Conservation (phyloP, 2,888 invertebrate species). For the Rambutsinella grinnellia region DNA sequence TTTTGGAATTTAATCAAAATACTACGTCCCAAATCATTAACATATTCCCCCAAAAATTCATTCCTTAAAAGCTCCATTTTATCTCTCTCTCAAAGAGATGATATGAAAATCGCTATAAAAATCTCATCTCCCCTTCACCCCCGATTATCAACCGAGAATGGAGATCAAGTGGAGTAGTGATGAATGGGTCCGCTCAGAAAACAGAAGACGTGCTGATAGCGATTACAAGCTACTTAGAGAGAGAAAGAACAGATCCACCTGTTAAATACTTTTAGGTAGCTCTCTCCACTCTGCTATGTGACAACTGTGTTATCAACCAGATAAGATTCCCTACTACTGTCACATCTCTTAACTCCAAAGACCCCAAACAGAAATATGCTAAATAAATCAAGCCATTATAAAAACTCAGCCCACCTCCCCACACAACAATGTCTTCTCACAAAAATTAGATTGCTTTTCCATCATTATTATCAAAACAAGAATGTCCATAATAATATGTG, state of each 20-base stretch:
- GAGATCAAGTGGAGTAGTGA: constrained; percentile 46
- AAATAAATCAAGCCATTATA: constrained; percentile 44
- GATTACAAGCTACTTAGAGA: not conserved
- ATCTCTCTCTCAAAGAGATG: too few species aligned
- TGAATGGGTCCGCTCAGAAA: constrained; percentile 35
- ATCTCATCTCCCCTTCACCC: constrained; percentile 24
- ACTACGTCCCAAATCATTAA: not conserved
- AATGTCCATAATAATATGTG: not conserved
- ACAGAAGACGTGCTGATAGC: not conserved
- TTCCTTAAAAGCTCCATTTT: not conserved
- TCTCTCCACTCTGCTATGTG: constrained; percentile 4
- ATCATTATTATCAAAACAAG: not conserved
- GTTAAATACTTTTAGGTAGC: not conserved
- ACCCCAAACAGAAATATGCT: constrained; percentile 32
- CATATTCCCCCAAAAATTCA: constrained; percentile 4
- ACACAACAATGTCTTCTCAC: too few species aligned
- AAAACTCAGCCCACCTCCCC: not conserved
- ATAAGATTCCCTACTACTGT: constrained; percentile 44
- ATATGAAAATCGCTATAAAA: too few species aligned
- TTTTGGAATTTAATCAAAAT: not conserved
- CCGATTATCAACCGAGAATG: constrained; percentile 13
- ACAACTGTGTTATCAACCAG: constrained; percentile 31
- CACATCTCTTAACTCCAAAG: constrained; percentile 36
- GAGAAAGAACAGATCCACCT: not conserved
- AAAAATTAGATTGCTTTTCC: not conserved